Evolutionary conservation across 2,888 invertebrate genomes (phyloP).

Genomic region (Zaprionus lineosus): DNA sequence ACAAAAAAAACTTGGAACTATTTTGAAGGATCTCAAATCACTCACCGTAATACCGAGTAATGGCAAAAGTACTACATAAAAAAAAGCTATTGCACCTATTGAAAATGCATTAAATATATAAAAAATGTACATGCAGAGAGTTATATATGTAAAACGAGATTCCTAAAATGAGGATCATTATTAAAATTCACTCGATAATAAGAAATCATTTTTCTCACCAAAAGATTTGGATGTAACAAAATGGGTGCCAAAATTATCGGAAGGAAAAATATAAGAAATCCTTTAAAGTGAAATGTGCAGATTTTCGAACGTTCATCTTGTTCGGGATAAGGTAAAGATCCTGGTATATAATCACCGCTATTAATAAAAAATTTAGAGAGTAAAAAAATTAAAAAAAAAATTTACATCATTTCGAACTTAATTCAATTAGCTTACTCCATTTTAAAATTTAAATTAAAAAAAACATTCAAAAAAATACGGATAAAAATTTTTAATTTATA

Average conservation of each 20-base stretch:
- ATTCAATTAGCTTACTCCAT: too few relatives aligned
- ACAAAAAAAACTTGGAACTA: too few relatives aligned
- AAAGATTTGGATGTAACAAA: slow-evolving; percentile 11
- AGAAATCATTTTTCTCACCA: too few relatives aligned
- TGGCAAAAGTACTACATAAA: slow-evolving; percentile 46
- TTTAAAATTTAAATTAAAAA: too few relatives aligned
- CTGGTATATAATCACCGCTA: slow-evolving; percentile 53
- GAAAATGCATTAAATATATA: slow-evolving; percentile 57
- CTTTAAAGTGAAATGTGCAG: slow-evolving; percentile 60
- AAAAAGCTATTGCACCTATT: slow-evolving; percentile 45
- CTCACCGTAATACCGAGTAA: slow-evolving; percentile 34
- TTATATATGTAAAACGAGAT: slow-evolving; percentile 41
- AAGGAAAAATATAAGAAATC: slow-evolving; percentile 40
- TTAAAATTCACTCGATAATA: too few relatives aligned
- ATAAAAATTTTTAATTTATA: too few relatives aligned
- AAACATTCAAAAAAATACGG: too few relatives aligned
- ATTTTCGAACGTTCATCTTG: slow-evolving; percentile 48
- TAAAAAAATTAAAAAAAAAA: too few relatives aligned
- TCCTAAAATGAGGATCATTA: slow-evolving; percentile 35
- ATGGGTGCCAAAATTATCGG: slow-evolving; percentile 42
- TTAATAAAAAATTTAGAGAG: too few relatives aligned
- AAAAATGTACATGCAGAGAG: slow-evolving; percentile 26
- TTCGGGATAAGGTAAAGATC: slow-evolving; percentile 34
- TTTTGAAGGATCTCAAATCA: not conserved
- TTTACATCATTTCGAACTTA: not conserved